These are phyloP conservation scores for Gorsachius goisagi DNA, from an alignment of 2,113 vertebrate genomes.

Conservation along the genomic window DNA sequence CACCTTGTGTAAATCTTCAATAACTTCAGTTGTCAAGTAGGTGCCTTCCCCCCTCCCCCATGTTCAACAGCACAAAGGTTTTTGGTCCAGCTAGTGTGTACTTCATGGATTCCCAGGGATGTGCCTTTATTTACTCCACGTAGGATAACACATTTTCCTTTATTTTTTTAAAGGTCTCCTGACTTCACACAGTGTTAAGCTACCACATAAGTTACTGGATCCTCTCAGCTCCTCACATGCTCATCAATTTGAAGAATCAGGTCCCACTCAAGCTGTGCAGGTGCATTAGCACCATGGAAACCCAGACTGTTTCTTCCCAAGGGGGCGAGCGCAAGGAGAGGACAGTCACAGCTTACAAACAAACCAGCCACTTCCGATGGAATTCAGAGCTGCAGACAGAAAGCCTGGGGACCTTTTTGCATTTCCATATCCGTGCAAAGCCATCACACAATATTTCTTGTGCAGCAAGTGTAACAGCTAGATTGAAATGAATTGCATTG, in stretches of 20 bases:
- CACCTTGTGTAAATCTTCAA: background rate
- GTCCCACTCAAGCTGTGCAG: background rate
- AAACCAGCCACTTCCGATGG: background rate
- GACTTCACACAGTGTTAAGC: background rate
- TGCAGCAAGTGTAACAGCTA: background rate
- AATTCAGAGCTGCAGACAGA: background rate
- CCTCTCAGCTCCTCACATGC: background rate
- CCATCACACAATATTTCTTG: background rate
- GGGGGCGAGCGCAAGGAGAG: fast-evolving
- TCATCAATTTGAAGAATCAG: background rate
- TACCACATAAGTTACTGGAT: background rate
- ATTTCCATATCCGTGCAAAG: background rate
- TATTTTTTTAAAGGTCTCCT: background rate
- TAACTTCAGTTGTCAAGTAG: background rate
- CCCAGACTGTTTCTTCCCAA: background rate
- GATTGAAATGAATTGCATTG: background rate
- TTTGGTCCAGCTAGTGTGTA: background rate
- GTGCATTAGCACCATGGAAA: background rate
- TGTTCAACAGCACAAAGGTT: background rate
- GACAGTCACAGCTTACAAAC: background rate
- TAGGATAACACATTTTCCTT: background rate
- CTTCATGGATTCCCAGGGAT: background rate
- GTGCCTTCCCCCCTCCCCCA: no score
- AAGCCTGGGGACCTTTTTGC: background rate
- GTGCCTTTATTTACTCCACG: background rate